Evolutionary conservation across 1,140 invertebrate species (phyloP).

Genomic region (Agraylea sexmaculata): DNA sequence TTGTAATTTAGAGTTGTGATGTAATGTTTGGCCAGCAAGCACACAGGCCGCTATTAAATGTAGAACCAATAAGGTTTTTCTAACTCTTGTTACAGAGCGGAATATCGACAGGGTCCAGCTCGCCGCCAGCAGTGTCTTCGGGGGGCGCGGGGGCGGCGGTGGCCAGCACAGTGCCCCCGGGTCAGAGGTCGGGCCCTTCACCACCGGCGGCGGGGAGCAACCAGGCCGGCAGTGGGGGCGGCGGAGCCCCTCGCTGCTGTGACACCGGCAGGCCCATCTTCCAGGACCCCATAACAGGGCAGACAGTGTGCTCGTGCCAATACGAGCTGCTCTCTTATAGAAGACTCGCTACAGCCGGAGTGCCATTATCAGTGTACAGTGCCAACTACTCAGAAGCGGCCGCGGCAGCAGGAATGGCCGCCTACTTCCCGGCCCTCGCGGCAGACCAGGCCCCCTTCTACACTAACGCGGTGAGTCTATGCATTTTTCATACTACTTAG

Average conservation of each 20-base stretch:
- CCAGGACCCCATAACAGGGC: slow-evolving; percentile 83
- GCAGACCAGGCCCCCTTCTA: slow-evolving; percentile 75
- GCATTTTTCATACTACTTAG: no score
- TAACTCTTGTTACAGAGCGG: slow-evolving; percentile 33
- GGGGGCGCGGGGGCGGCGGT: slow-evolving; percentile 33
- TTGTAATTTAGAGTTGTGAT: neutral
- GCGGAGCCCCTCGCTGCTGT: slow-evolving; percentile 60
- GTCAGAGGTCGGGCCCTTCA: slow-evolving; percentile 37
- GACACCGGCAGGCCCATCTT: slow-evolving; percentile 84
- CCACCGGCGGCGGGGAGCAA: slow-evolving; percentile 42
- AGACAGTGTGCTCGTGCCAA: slow-evolving; percentile 88
- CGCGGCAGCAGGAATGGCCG: slow-evolving; percentile 62
- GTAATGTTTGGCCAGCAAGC: slow-evolving; percentile 7
- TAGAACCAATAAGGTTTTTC: slow-evolving; percentile 11
- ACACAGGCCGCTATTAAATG: slow-evolving; percentile 4
- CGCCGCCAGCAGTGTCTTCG: slow-evolving; percentile 42
- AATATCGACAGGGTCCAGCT: slow-evolving; percentile 48
- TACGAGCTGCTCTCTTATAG: slow-evolving; percentile 72
- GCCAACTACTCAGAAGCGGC: slow-evolving; percentile 60
- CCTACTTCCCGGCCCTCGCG: slow-evolving; percentile 67
- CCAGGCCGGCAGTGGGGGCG: slow-evolving; percentile 42
- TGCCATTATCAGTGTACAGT: slow-evolving; percentile 64
- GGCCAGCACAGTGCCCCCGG: slow-evolving; percentile 26
- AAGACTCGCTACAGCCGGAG: slow-evolving; percentile 54
- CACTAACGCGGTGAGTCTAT: slow-evolving; percentile 63